Evolutionary conservation across 1,140 invertebrate genomes (phyloP).

Genomic region (Pseudomyrmex concolor): DNA sequence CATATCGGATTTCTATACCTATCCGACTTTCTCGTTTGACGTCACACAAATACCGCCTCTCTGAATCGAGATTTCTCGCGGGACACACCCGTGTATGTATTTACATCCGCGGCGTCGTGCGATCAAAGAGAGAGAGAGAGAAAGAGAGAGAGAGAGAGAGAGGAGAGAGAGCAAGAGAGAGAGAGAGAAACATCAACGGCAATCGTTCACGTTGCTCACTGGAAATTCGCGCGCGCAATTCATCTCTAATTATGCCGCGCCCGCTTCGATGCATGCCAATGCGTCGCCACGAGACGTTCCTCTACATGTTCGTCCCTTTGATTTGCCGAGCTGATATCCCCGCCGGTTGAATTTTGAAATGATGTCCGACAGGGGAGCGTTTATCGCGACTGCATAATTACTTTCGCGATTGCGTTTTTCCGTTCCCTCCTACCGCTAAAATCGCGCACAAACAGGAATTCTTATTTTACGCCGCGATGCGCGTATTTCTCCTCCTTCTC

Average conservation of each 20-base stretch:
- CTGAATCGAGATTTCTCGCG: slow-evolving; percentile 27
- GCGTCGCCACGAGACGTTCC: not conserved
- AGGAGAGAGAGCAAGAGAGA: slow-evolving; percentile 38
- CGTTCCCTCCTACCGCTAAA: not conserved
- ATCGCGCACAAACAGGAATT: not conserved
- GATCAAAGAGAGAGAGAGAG: slow-evolving; percentile 33
- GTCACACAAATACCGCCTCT: not conserved
- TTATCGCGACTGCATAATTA: slow-evolving; percentile 22
- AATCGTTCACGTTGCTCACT: slow-evolving; percentile 24
- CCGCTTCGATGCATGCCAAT: slow-evolving; percentile 39
- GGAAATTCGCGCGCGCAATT: slow-evolving; percentile 64
- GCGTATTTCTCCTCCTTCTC: not conserved
- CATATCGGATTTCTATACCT: not conserved
- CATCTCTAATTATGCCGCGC: slow-evolving; percentile 63
- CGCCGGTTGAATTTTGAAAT: not conserved
- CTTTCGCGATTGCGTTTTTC: not conserved
- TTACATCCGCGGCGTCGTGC: slow-evolving; percentile 38
- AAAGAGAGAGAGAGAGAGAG: no score
- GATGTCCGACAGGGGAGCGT: not conserved
- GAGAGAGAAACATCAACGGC: slow-evolving; percentile 59
- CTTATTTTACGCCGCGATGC: slow-evolving; percentile 27
- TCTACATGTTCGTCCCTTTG: not conserved
- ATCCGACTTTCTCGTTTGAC: not conserved
- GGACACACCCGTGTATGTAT: slow-evolving; percentile 10
- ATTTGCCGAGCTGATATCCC: not conserved